These are phyloP conservation scores for Tetheella fluctuosa DNA, from an alignment of 2,888 invertebrate genomes.

Conservation along the genomic window DNA sequence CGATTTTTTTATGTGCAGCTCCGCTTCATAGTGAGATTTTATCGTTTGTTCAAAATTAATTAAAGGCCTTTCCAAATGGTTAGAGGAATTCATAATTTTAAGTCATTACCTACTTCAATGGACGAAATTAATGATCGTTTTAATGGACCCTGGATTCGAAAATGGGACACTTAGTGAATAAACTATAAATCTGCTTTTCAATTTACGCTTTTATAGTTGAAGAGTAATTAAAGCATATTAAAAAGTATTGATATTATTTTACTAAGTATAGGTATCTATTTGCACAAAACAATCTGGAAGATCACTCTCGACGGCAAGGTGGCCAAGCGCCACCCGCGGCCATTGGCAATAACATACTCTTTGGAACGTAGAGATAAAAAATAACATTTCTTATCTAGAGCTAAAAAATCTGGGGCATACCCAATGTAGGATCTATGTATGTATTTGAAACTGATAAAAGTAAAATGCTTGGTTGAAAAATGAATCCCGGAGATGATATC, in stretches of 20 bases:
- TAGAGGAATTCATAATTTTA: slow-evolving; percentile 4
- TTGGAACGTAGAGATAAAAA: too few species aligned
- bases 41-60: slow-evolving; percentile 4
- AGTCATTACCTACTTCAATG: slow-evolving; percentile 2
- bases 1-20: not conserved
- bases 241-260: too few species aligned
- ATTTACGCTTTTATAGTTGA: not conserved
- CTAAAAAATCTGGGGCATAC: too few species aligned
- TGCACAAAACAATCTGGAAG: too few species aligned
- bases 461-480: not conserved
- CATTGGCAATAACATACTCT: too few species aligned
- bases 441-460: not conserved
- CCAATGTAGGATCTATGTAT: too few species aligned
- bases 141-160: slow-evolving; percentile 4
- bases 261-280: too few species aligned
- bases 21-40: not conserved
- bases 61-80: not conserved
- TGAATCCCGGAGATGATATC: not conserved
- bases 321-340: too few species aligned
- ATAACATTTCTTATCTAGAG: too few species aligned
- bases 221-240: not conserved
- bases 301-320: too few species aligned
- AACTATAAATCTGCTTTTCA: not conserved
- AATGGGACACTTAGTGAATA: slow-evolving; percentile 3
- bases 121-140: slow-evolving; percentile 4